Evolutionary conservation across 2,797 vertebrate species (phyloP).

Genomic region (Glyptemys insculpta): DNA sequence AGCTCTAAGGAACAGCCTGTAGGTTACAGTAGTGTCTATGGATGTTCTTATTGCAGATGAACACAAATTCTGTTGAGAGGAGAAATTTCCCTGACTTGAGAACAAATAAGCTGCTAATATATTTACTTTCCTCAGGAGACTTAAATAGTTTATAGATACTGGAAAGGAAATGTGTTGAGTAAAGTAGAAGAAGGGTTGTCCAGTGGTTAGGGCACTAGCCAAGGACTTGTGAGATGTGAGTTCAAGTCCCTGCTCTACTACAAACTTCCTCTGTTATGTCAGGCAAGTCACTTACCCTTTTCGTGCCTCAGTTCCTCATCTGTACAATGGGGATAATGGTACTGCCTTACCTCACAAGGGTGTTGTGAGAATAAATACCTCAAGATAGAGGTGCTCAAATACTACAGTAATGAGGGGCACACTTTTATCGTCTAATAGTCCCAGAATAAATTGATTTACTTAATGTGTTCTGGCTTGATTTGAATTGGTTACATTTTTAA

Average conservation of each 20-base stretch:
- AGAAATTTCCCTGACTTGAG: neutral
- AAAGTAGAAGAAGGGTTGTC: neutral
- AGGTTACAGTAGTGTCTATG: too few species aligned
- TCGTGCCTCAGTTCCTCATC: neutral
- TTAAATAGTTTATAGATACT: too few species aligned
- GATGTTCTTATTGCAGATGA: too few species aligned
- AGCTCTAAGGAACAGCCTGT: too few species aligned
- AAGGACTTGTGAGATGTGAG: neutral
- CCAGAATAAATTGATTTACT: neutral
- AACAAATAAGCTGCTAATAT: neutral
- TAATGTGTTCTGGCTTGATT: neutral
- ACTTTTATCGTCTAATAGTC: neutral
- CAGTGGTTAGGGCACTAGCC: neutral
- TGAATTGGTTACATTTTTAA: neutral
- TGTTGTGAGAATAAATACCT: neutral
- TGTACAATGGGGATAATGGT: neutral
- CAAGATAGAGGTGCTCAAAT: neutral
- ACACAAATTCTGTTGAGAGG: neutral
- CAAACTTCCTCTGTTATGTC: neutral
- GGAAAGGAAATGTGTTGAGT: neutral
- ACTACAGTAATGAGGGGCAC: neutral
- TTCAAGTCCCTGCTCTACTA: neutral
- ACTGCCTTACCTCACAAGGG: neutral
- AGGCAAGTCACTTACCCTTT: too few species aligned
- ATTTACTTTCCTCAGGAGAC: too few species aligned